Evolutionary conservation across 2,113 vertebrate genomes (phyloP).

Genomic region (Caretta caretta): DNA sequence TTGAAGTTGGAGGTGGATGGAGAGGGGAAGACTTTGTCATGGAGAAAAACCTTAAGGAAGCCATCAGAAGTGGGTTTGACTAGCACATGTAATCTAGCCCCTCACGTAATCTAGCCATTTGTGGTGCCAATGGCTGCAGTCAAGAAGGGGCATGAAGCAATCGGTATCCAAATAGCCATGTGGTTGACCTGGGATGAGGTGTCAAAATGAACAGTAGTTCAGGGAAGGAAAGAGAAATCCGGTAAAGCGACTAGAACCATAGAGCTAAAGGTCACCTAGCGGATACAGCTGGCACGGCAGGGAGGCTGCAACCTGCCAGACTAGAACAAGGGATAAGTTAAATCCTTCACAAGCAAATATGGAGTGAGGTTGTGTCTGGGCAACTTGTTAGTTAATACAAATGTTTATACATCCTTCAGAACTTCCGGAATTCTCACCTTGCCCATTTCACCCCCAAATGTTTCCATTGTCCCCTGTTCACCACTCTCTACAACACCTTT

Average conservation of each 20-base stretch:
- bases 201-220: not conserved
- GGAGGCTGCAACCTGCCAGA: fast-evolving
- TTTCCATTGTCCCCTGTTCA: not conserved
- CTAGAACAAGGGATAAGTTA: not conserved
- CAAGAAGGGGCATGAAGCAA: not conserved
- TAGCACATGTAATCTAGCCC: not conserved
- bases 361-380: not conserved
- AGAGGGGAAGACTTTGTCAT: not conserved
- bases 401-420: not conserved
- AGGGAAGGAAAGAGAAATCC: not conserved
- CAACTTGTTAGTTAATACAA: not conserved
- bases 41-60: not conserved
- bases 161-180: not conserved
- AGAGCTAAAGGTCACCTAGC: not conserved
- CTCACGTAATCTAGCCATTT: not conserved
- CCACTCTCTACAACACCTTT: not conserved
- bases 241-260: not conserved
- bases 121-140: not conserved
- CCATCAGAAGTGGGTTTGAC: not conserved
- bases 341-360: not conserved
- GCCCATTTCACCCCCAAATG: not conserved
- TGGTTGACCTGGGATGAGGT: not conserved
- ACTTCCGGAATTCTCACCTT: not conserved
- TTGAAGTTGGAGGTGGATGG: not conserved
- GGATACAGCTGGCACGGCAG: not conserved